Conservation (phyloP, 2,888 invertebrate genomes). For the Leucozona laternaria region DNA sequence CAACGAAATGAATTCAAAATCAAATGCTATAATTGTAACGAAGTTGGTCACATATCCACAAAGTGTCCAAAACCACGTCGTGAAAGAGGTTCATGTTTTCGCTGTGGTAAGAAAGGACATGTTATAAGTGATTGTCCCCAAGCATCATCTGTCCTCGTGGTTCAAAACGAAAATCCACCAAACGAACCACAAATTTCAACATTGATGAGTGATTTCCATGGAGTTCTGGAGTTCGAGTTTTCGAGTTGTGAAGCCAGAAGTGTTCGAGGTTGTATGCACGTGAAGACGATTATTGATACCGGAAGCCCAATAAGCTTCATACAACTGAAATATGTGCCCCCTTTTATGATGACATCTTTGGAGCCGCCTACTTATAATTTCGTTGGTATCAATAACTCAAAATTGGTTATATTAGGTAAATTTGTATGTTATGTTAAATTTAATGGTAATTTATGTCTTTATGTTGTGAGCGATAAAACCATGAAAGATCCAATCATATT, state of each 20-base stretch:
- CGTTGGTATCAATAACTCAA: constrained; percentile 43
- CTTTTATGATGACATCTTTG: constrained; percentile 25
- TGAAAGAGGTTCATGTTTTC: constrained; percentile 37
- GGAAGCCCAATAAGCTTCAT: constrained; percentile 48
- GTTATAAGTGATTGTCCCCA: constrained; percentile 28
- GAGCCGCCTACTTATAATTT: constrained; percentile 1
- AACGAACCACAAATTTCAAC: not conserved
- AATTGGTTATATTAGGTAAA: constrained; percentile 40
- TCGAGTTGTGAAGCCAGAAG: not conserved
- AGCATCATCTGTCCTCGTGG: constrained; percentile 3
- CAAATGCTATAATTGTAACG: too few species aligned
- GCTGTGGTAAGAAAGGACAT: constrained; percentile 41
- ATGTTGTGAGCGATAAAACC: constrained; percentile 40
- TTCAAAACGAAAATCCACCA: not conserved
- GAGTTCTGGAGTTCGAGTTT: constrained; percentile 10
- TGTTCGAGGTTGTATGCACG: not conserved
- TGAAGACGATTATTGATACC: constrained; percentile 29
- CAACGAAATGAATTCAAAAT: not conserved
- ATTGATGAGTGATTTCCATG: constrained; percentile 37
- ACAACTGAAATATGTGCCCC: constrained; percentile 28
- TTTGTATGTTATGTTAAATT: constrained; percentile 35
- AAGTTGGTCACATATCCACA: constrained; percentile 17
- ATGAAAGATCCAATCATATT: constrained; percentile 34
- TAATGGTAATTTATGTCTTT: constrained; percentile 39
- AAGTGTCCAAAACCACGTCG: constrained; percentile 33